phyloP scores from a whole-genome alignment of 2,888 invertebrate genomes.

The Mesoligia furuncula region DNA sequence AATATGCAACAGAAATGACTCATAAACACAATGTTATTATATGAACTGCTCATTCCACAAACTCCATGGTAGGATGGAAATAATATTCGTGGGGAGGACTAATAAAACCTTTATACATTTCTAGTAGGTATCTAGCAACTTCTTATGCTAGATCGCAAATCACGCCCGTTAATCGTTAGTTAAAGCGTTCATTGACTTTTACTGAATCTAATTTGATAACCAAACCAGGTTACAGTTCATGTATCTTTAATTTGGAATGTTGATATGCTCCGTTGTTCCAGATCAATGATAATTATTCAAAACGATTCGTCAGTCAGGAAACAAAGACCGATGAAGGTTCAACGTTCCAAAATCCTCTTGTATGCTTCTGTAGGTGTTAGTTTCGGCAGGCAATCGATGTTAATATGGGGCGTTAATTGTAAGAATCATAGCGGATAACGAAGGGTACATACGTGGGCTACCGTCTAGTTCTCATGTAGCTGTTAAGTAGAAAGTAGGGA shows the following conservation, averaged over 20 bases:
- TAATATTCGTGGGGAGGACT: constrained; percentile 54
- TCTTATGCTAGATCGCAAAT: constrained; percentile 24
- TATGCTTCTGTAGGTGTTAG: constrained; percentile 27
- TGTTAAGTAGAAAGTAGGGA: constrained; percentile 79
- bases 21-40: constrained; percentile 71
- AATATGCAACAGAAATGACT: constrained; percentile 79
- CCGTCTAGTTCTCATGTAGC: constrained; percentile 59
- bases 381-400: constrained; percentile 37
- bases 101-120: constrained; percentile 6
- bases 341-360: constrained; percentile 67
- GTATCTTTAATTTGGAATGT: constrained; percentile 58
- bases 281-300: constrained; percentile 75
- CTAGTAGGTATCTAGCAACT: constrained; percentile 1
- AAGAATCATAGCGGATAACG: constrained; percentile 36
- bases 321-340: constrained; percentile 60
- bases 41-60: constrained; percentile 59
- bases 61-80: constrained; percentile 53
- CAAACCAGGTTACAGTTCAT: constrained; percentile 49
- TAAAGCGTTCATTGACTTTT: constrained; percentile 51
- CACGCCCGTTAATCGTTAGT: constrained; percentile 9
- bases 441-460: constrained; percentile 31
- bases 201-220: constrained; percentile 41
- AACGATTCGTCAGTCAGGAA: constrained; percentile 75
- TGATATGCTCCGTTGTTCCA: constrained; percentile 62
- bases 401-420: constrained; percentile 50